Evolutionary conservation across 2,797 vertebrate species (phyloP).

Genomic region (Percopsis omiscomaycus): DNA sequence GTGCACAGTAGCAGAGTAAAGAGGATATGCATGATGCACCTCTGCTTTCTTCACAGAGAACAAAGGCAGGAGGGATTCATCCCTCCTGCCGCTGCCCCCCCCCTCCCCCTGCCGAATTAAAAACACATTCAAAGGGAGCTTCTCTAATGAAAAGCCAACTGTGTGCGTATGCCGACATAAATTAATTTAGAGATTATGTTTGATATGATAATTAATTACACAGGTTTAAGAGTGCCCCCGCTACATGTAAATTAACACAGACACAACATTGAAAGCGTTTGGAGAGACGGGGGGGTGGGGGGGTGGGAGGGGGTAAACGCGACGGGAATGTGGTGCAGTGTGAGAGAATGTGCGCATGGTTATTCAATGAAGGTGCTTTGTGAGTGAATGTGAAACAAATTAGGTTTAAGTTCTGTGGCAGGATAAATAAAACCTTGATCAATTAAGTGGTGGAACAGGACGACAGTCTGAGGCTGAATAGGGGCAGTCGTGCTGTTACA

Average conservation of each 20-base stretch:
- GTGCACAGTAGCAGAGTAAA: slow-evolving; percentile 62
- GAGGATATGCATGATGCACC: slow-evolving; percentile 60
- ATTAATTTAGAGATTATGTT: slow-evolving; percentile 56
- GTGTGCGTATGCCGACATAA: slow-evolving; percentile 24
- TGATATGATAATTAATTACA: slow-evolving; percentile 69
- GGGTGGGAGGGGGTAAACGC: slow-evolving; percentile 8
- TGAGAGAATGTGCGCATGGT: slow-evolving; percentile 51
- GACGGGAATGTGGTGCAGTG: slow-evolving; percentile 18
- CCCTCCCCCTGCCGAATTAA: slow-evolving; percentile 41
- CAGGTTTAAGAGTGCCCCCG: slow-evolving; percentile 40
- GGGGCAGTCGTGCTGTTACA: slow-evolving; percentile 55
- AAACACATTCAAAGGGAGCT: slow-evolving; percentile 52
- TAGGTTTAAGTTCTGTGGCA: slow-evolving; percentile 71
- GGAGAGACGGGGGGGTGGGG: slow-evolving; percentile 9
- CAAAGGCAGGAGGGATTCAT: slow-evolving; percentile 59
- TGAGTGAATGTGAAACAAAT: slow-evolving; percentile 70
- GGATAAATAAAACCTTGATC: slow-evolving; percentile 73
- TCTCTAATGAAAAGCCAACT: slow-evolving; percentile 47
- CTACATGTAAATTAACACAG: slow-evolving; percentile 44
- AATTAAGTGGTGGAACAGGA: slow-evolving; percentile 70
- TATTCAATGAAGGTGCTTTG: slow-evolving; percentile 65
- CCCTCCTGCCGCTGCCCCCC: slow-evolving; percentile 39
- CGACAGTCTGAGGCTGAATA: slow-evolving; percentile 37
- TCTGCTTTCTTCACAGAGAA: slow-evolving; percentile 66
- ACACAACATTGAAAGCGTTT: slow-evolving; percentile 34